Percentiles rank a stretch among this genome's conserved stretches.
Conservation (phyloP, 37 sponge, comb jelly and placozoan species). For the Theonella swinhoei region DNA sequence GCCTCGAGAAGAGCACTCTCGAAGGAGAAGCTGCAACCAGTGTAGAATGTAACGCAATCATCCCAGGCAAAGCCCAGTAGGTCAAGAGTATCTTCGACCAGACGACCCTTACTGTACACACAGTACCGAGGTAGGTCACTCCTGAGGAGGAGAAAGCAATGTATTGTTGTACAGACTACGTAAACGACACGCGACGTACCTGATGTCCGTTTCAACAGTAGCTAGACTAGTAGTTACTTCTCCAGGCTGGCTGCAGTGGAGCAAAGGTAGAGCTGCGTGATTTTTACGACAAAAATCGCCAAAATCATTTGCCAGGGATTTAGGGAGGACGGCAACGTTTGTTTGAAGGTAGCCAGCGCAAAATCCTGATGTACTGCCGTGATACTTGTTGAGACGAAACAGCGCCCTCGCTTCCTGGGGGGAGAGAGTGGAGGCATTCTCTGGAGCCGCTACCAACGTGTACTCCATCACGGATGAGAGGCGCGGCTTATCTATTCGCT, state of each 20-base stretch:
- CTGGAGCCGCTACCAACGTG: too few species aligned
- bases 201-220: conserved; percentile 77
- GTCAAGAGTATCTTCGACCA: conserved; percentile 41
- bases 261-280: conserved; percentile 65
- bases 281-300: conserved; percentile 74
- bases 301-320: conserved; percentile 70
- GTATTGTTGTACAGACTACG: background rate
- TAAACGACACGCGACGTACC: conserved; percentile 38
- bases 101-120: conserved; percentile 49
- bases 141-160: conserved; percentile 20
- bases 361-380: conserved; percentile 70
- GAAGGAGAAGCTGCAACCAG: conserved; percentile 93
- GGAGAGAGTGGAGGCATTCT: conserved; percentile 25
- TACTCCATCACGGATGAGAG: too few species aligned
- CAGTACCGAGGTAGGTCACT: conserved; percentile 78
- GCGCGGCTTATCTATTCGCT: too few species aligned
- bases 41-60: conserved; percentile 81
- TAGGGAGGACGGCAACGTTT: conserved; percentile 69
- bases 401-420: conserved; percentile 63
- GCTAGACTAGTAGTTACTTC: conserved; percentile 71
- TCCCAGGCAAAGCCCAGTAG: conserved; percentile 69
- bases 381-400: conserved; percentile 50
- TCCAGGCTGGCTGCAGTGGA: conserved; percentile 74
- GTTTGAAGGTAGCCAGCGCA: conserved; percentile 69
- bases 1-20: conserved; percentile 53